Evolutionary conservation across 2,113 vertebrate genomes (phyloP), one percentile per base, ranked within the genome.

Genomic region (Ciconia maguari): DNA sequence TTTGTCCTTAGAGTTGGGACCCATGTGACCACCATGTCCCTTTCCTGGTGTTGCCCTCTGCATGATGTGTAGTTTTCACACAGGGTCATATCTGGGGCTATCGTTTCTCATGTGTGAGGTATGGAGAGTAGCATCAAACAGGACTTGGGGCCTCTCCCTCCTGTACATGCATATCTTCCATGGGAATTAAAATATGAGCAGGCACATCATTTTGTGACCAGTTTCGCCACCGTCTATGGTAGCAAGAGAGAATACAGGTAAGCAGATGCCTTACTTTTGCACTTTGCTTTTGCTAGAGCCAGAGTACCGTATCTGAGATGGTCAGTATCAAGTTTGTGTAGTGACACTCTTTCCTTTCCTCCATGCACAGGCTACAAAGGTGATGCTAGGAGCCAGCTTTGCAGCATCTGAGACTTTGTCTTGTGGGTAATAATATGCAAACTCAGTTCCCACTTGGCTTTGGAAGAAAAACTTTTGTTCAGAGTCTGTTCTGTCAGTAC

Each of bases 101-200:
- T 1, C 0, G 46, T 48, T 82, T 71, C 48, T 89, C 20, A 8
- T 0, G 0, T 46, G 24, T 22, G 48, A 68, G 6, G 16, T 52
- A 7, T 9, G 44, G 57, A 76, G 38, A 76, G 52, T 13, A 60
- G 41, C 30, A 54, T 72, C 36, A 8, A 32, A n/a, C 17, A 72
- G 44, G 32, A 29, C 17, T 30, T 72, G 17, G 4, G 80, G 6
- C n/a, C 36, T 84, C 27, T 93, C 34, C 24, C 10, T 70, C 25
- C 26, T 24, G 4, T n/a, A 32, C 13, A 2, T n/a, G 16, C 1
- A 0, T 82, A 22, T 51, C 18, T 81, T 87, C 60, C 7, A 9
- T 22, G 51, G 27, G 41, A 38, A 38, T 72, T 58, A 58, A 87
- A 70, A 17, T 68, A 25, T 3, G 6, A 71, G 16, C 20, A 44